Evolutionary conservation across 2,113 vertebrate species (phyloP).

Genomic region (Nibea albiflora): DNA sequence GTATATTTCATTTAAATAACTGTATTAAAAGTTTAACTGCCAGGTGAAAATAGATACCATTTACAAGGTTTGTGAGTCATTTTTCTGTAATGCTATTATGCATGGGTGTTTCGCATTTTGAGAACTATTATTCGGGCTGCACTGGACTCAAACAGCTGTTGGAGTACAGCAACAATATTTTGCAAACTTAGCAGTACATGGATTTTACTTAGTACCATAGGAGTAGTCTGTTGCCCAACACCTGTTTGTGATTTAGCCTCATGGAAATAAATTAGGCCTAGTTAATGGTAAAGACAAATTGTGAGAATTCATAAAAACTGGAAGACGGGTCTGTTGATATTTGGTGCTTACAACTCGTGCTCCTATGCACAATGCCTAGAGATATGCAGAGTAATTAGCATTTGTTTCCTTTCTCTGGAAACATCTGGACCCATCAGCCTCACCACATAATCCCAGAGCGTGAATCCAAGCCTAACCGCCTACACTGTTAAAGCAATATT

Average conservation of each 20-base stretch:
- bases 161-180: constrained; percentile 29
- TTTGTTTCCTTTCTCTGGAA: constrained; percentile 79
- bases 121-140: constrained; percentile 3
- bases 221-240: constrained; percentile 45
- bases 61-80: not conserved
- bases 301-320: constrained; percentile 20
- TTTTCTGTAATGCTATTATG: not conserved
- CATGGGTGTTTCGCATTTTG: constrained; percentile 10
- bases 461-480: constrained; percentile 64
- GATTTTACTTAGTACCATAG: constrained; percentile 41
- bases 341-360: constrained; percentile 57
- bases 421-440: constrained; percentile 80
- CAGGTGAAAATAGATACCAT: constrained; percentile 2
- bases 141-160: constrained; percentile 26
- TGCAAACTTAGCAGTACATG: constrained; percentile 45
- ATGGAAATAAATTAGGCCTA: constrained; percentile 31
- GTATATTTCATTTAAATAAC: not conserved
- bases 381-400: constrained; percentile 78
- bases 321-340: constrained; percentile 56
- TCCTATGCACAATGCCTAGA: constrained; percentile 64
- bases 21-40: constrained; percentile 11
- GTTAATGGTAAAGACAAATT: constrained; percentile 8
- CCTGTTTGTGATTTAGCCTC: constrained; percentile 53
- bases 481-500: constrained; percentile 59
- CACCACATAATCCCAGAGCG: constrained; percentile 69